These are phyloP conservation scores for Scolopax rusticola DNA, from an alignment of 2,797 vertebrate genomes.

Conservation along the genomic window DNA sequence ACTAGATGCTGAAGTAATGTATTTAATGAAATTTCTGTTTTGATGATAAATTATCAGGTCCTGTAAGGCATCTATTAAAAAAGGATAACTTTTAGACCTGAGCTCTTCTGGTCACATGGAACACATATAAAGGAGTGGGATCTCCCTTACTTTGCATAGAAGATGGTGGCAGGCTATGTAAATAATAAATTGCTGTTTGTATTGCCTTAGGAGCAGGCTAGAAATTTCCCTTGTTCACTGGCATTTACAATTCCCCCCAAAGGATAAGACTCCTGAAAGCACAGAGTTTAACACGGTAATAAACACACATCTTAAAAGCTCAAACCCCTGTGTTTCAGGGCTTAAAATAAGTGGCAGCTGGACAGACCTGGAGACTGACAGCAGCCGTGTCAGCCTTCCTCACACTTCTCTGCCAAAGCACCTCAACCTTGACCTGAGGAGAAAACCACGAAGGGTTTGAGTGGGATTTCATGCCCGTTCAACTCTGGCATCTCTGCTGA, in stretches of 20 bases:
- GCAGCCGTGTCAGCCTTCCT: slow-evolving; percentile 58
- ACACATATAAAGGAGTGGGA: not conserved
- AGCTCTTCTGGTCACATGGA: not conserved
- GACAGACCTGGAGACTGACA: slow-evolving; percentile 70
- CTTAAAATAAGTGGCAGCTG: slow-evolving; percentile 58
- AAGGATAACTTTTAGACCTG: not conserved
- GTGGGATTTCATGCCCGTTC: slow-evolving; percentile 59
- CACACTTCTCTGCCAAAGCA: slow-evolving; percentile 67
- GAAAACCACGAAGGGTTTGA: slow-evolving; percentile 52
- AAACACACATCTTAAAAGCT: slow-evolving; percentile 48
- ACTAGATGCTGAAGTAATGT: not conserved
- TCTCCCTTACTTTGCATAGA: not conserved
- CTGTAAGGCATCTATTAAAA: not conserved
- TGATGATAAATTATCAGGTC: not conserved
- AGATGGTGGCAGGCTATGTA: not conserved
- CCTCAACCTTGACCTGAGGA: slow-evolving; percentile 74
- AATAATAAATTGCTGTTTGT: not conserved
- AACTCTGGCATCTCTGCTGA: slow-evolving; percentile 71
- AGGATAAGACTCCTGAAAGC: not conserved
- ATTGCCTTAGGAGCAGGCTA: not conserved
- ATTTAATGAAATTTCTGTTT: not conserved
- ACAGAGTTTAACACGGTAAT: not conserved
- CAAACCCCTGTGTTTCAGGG: not conserved
- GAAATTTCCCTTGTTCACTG: not conserved
- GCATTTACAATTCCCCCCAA: not conserved